Evolutionary conservation across 2,888 invertebrate genomes (phyloP), one percentile per base, ranked within the genome.

Genomic region (Rotaria socialis): DNA sequence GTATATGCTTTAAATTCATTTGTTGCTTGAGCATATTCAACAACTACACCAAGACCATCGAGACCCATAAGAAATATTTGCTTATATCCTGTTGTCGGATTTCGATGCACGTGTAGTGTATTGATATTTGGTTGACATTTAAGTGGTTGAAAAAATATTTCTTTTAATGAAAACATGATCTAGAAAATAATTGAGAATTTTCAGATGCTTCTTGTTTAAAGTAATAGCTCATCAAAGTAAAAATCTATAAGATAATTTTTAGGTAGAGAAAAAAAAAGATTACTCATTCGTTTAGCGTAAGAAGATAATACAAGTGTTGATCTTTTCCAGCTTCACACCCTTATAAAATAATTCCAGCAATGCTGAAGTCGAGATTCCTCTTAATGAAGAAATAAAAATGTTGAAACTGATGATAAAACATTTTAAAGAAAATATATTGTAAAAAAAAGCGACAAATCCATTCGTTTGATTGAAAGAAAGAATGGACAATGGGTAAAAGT

Each of bases 1-100:
- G 80, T 14, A n/a, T 47, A n/a, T 47, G 80, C 47, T 80, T 80
- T 80, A 80, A 47, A 80, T 80, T 80, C 80, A 80, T n/a, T 47
- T 47, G 43, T 47, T 47, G 22, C 19, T 80, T 80, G 80, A 24
- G 14, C 7, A 80, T 80, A 80, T 47, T 80, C 80, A 24, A 80
- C 47, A 47, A n/a, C 22, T 10, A 47, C 80, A 5, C 80, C 80
- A 47, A 24, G 24, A 47, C 80, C 80, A 47, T 80, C 80, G 22
- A 80, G 80, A n/a, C 80, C 80, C 3, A 80, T 47, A 47, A 80
- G 43, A 47, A 43, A 80, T 11, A 80, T 47, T 47, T 80, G 47
- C n/a, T n/a, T n/a, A n/a, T 10, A n/a, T 47, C 47, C 47, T 2
- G 80, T 80, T 11, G 24, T 80, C 3, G 47, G n/a, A 80, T 80